Evolutionary conservation across 1,140 invertebrate genomes (phyloP).

Genomic region (Pseudoatta argentina): DNA sequence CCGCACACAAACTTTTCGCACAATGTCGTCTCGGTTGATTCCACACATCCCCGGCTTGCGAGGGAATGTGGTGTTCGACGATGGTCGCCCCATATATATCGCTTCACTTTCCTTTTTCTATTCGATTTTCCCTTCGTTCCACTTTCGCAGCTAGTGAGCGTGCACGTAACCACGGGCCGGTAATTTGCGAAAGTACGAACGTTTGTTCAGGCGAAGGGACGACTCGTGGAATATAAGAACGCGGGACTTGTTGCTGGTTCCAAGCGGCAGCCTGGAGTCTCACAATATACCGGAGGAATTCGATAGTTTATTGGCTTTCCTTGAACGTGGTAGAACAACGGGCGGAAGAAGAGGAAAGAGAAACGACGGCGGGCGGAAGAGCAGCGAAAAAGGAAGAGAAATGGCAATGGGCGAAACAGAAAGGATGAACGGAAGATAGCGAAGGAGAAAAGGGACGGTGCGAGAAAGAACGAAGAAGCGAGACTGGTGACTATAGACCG

Average conservation of each 20-base stretch:
- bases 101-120: conserved; percentile 57
- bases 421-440: conserved; percentile 56
- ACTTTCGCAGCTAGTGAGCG: conserved; percentile 41
- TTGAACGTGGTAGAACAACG: conserved; percentile 84
- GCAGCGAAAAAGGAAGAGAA: conserved; percentile 63
- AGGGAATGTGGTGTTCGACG: background rate
- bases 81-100: background rate
- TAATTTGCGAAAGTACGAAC: conserved; percentile 74
- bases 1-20: conserved; percentile 50
- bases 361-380: conserved; percentile 64
- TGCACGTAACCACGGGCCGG: conserved; percentile 67
- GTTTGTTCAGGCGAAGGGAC: conserved; percentile 72
- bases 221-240: conserved; percentile 80
- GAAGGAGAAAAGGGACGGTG: background rate
- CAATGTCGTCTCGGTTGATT: conserved; percentile 25
- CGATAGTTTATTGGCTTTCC: conserved; percentile 86
- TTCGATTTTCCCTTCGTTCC: conserved; percentile 33
- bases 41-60: no score
- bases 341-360: conserved; percentile 69
- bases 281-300: conserved; percentile 84
- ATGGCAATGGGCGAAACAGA: conserved; percentile 55
- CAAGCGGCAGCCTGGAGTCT: conserved; percentile 73
- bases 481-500: conserved; percentile 76
- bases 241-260: conserved; percentile 83
- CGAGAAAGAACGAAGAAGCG: conserved; percentile 62